phyloP scores from a whole-genome alignment of 2,797 vertebrate species.

The Pangasius mekongensis region DNA sequence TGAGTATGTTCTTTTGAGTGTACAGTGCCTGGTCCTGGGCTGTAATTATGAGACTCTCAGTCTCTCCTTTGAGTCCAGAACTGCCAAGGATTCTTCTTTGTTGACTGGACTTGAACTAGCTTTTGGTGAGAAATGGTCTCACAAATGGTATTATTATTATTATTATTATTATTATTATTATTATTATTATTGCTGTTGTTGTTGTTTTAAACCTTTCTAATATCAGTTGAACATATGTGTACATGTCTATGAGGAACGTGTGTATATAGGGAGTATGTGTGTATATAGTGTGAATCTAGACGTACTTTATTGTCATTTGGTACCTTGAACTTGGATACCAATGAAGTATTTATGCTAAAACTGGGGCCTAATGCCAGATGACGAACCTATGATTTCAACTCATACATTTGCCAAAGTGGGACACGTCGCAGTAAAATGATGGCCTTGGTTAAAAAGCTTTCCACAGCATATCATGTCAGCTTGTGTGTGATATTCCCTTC shows the following conservation, averaged over 20 bases:
- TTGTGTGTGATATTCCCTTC: constrained; percentile 11
- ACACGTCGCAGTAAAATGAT: not conserved
- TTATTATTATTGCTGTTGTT: no score
- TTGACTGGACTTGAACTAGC: not conserved
- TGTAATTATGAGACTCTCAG: not conserved
- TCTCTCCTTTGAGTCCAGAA: not conserved
- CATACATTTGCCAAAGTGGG: constrained; percentile 3
- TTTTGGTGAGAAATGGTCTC: not conserved
- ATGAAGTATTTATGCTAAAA: not conserved
- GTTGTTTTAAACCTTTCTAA: not conserved
- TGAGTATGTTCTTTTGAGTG: not conserved
- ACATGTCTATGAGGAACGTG: not conserved
- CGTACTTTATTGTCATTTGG: not conserved
- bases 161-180: no score
- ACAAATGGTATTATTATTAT: no score
- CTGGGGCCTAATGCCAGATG: not conserved
- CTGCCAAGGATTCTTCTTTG: not conserved
- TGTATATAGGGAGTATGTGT: not conserved
- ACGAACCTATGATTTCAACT: not conserved
- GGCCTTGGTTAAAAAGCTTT: constrained; percentile 17
- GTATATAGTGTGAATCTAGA: not conserved
- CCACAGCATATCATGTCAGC: constrained; percentile 8
- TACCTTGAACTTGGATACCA: not conserved
- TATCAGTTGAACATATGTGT: not conserved
- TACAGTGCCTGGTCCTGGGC: not conserved